Evolutionary conservation across 2,113 vertebrate genomes (phyloP).

Genomic region (Orycteropus afer): DNA sequence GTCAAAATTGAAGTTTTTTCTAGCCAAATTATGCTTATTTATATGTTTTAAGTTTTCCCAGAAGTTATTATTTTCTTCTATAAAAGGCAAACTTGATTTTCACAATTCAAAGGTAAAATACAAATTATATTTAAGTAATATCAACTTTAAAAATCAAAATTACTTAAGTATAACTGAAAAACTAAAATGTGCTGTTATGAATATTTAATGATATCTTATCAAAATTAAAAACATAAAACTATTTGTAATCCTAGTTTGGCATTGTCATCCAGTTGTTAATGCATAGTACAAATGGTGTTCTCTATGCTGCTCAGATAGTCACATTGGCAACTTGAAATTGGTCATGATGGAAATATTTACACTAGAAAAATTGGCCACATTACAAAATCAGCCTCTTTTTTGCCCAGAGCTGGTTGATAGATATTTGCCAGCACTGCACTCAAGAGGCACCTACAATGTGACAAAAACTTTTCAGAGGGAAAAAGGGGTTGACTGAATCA

Average conservation of each 20-base stretch:
- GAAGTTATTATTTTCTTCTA: neutral
- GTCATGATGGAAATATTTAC: too few species aligned
- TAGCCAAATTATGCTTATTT: neutral
- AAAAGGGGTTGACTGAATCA: neutral
- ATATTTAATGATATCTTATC: neutral
- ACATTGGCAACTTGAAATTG: too few species aligned
- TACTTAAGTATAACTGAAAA: neutral
- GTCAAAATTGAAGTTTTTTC: neutral
- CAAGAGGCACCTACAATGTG: neutral
- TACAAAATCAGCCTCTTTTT: neutral
- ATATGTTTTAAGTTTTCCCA: neutral
- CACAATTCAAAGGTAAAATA: neutral
- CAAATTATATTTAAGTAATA: neutral
- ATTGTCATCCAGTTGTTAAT: neutral
- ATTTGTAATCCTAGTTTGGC: neutral
- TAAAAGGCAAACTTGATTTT: neutral
- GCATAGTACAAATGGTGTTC: neutral
- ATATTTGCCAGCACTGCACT: neutral
- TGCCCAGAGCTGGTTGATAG: neutral
- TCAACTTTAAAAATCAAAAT: neutral
- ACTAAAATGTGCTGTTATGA: neutral
- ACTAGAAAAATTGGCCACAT: neutral
- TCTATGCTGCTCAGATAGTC: neutral
- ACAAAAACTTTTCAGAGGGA: neutral
- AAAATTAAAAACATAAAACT: neutral